A percentile compares a stretch with the other conserved stretches of the same genome.
Conservation (phyloP, 2,888 invertebrate species). For the Netelia inedita region DNA sequence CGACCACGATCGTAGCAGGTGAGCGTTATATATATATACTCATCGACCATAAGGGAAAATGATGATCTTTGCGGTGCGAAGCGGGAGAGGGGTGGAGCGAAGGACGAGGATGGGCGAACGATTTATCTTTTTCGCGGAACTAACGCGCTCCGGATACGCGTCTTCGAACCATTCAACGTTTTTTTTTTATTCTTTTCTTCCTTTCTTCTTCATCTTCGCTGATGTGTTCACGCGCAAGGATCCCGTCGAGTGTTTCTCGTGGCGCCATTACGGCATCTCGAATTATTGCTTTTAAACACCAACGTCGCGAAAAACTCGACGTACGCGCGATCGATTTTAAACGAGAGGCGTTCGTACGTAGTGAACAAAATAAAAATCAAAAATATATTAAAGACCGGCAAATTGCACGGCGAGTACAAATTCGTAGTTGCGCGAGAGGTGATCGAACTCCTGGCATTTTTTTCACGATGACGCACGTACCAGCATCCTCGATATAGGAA, state of each 20-base stretch:
- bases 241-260: conserved; percentile 38
- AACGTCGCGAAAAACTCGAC: conserved; percentile 54
- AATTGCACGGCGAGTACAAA: conserved; percentile 56
- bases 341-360: neutral
- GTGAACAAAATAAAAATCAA: conserved; percentile 10
- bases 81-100: conserved; percentile 41
- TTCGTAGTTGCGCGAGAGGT: conserved; percentile 45
- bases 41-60: conserved; percentile 22
- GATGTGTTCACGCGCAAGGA: conserved; percentile 52
- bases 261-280: conserved; percentile 63
- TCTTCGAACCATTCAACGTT: conserved; percentile 11
- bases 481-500: neutral
- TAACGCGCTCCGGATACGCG: conserved; percentile 58
- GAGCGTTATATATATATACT: conserved; percentile 57
- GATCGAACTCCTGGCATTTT: conserved; percentile 16
- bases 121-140: conserved; percentile 70
- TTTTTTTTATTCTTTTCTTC: conserved; percentile 12
- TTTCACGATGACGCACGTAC: neutral
- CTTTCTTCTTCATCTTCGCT: conserved; percentile 47
- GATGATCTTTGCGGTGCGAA: conserved; percentile 54
- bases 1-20: conserved; percentile 78
- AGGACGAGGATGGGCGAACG: conserved; percentile 47
- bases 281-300: conserved; percentile 62
- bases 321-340: conserved; percentile 46
- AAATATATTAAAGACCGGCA: conserved; percentile 34